These are phyloP conservation scores for Bombus superbus DNA, from an alignment of 1,140 invertebrate species.

Conservation along the genomic window DNA sequence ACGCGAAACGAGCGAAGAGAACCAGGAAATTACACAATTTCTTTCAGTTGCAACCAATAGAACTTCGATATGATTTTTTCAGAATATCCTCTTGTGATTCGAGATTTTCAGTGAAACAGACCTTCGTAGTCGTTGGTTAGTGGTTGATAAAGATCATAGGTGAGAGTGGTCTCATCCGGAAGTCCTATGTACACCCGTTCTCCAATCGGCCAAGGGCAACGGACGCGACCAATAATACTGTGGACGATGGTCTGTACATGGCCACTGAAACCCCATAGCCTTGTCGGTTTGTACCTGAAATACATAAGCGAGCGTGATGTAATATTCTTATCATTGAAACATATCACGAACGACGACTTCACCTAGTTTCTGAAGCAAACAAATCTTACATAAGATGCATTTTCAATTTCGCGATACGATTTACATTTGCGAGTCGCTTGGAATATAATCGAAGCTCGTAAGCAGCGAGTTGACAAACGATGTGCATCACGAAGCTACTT, in stretches of 20 bases:
- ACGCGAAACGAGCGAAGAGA: neutral
- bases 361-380: neutral
- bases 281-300: conserved; percentile 94
- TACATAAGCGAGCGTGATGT: conserved; percentile 8
- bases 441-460: neutral
- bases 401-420: neutral
- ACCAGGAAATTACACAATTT: neutral
- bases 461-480: neutral
- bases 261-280: conserved; percentile 96
- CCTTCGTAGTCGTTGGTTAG: conserved; percentile 85
- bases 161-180: conserved; percentile 93
- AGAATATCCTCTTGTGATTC: neutral
- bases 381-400: neutral
- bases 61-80: neutral
- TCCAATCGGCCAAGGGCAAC: conserved; percentile 93
- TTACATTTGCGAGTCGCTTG: neutral
- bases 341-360: neutral
- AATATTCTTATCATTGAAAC: neutral
- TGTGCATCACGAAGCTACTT: neutral
- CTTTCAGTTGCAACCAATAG: neutral
- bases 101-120: conserved; percentile 69
- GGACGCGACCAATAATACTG: conserved; percentile 93
- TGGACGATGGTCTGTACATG: conserved; percentile 96
- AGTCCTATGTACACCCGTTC: conserved; percentile 89
- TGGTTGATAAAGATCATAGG: conserved; percentile 96